Conservation (phyloP, 2,113 vertebrate genomes). For the Pseudorectes ferrugineus region DNA sequence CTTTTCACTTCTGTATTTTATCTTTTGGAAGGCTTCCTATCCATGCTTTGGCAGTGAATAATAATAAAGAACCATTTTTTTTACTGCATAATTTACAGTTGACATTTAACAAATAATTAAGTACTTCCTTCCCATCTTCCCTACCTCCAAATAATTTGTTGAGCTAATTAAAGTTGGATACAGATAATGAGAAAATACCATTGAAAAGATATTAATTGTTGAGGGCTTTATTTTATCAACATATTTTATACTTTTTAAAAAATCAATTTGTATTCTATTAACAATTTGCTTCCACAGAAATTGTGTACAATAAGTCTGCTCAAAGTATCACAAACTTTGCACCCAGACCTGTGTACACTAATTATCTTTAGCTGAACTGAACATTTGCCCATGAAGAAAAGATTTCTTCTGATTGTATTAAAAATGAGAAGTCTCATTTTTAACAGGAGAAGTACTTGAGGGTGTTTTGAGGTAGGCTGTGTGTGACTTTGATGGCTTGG, state of each 20-base stretch:
- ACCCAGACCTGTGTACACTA: neutral
- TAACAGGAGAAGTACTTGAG: neutral
- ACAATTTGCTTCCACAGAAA: neutral
- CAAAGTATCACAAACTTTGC: neutral
- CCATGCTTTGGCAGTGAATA: neutral
- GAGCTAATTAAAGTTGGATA: neutral
- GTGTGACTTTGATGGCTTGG: neutral
- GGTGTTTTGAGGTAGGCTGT: neutral
- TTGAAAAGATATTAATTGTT: neutral
- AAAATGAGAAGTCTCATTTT: neutral
- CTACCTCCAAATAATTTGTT: neutral
- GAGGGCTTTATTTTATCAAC: neutral
- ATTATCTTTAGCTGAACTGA: neutral
- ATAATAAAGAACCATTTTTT: neutral
- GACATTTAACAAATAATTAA: neutral
- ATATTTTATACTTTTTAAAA: rapidly evolving
- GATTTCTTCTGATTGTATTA: neutral
- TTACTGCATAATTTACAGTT: neutral
- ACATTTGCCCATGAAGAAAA: neutral
- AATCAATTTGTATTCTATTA: neutral
- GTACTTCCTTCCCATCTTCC: neutral
- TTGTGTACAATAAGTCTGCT: neutral
- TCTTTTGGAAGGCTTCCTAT: neutral
- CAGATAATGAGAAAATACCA: neutral
- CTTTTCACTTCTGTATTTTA: neutral